These are phyloP conservation scores for Pygoscelis adeliae DNA, from an alignment of 2,113 vertebrate species.

Conservation along the genomic window DNA sequence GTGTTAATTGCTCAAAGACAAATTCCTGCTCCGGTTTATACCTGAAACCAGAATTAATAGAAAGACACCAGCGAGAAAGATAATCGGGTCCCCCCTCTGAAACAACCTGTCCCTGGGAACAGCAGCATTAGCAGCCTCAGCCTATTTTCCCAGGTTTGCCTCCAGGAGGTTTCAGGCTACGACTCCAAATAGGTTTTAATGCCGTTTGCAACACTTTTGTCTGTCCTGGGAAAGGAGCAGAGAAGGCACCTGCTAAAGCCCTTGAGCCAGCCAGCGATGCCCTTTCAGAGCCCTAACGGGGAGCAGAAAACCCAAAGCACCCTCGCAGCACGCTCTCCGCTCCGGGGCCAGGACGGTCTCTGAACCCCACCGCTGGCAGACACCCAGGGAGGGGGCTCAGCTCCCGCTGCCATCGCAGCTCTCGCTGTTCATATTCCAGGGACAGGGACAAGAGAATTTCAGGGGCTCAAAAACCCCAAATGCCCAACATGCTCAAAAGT, in stretches of 20 bases:
- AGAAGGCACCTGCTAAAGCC: background rate
- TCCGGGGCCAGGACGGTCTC: background rate
- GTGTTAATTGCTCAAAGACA: background rate
- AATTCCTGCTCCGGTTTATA: background rate
- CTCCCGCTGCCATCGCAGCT: background rate
- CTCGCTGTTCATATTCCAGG: rapidly evolving
- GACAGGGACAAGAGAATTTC: rapidly evolving
- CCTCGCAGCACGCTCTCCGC: background rate
- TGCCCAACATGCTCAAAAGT: background rate
- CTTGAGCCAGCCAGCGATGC: background rate
- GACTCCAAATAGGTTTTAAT: background rate
- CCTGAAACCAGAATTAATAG: background rate
- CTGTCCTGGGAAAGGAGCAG: background rate
- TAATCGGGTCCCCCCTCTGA: rapidly evolving
- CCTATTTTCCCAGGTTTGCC: background rate
- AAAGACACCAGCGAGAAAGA: background rate
- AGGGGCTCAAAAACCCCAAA: background rate
- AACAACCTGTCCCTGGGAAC: background rate
- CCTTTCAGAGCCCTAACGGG: rapidly evolving
- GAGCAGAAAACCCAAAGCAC: background rate
- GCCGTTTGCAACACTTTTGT: background rate
- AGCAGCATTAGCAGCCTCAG: background rate
- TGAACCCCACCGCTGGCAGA: background rate
- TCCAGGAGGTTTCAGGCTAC: background rate
- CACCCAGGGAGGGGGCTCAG: background rate